Evolutionary conservation across 2,888 invertebrate species (phyloP), one percentile per base, ranked within the genome.

Genomic region (Cerceris rybyensis): DNA sequence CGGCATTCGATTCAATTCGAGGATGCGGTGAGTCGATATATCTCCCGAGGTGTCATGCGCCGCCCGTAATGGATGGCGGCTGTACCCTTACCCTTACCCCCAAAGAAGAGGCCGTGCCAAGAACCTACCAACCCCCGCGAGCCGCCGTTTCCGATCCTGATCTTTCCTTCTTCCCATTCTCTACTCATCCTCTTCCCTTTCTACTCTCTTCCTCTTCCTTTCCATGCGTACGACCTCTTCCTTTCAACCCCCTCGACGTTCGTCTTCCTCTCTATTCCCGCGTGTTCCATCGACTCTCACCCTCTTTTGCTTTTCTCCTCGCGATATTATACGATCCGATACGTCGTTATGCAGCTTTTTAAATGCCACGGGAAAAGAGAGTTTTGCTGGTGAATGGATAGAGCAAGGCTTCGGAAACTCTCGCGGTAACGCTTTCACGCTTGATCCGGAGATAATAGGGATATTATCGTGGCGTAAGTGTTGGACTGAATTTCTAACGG

Each of bases 1-100:
- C 89, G 88, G 91, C 90, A 90, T 90, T 91, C 92, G 90, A 92
- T 92, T 92, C 91, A 92, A 92, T 92, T 91, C 91, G 91, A 89
- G 91, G 90, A 92, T 91, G 90, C 91, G 91, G 91, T 91, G 89
- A 90, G 90, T 90, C 91, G 90, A 90, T 91, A 91, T 91, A 91
- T 91, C 90, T 91, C 87, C 85, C 86, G 88, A 90, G 90, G 92
- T 91, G 91, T 91, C 91, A 91, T 91, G 91, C 90, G 88, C 90
- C 86, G 87, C 88, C 87, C 83, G 89, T 90, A 90, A 89, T 90
- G 90, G 91, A 91, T 92, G 92, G 90, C 90, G 90, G 91, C 88
- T 89, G 89, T 89, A 88, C 91, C 91, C 91, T 90, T 89, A 90
- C 90, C 87, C 91, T 89, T 90, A 87, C 86, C 83, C 86, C 85